Percentiles rank a stretch among this genome's conserved stretches.
Conservation (phyloP, 2,113 vertebrate species). For the Vanacampus margaritifer region DNA sequence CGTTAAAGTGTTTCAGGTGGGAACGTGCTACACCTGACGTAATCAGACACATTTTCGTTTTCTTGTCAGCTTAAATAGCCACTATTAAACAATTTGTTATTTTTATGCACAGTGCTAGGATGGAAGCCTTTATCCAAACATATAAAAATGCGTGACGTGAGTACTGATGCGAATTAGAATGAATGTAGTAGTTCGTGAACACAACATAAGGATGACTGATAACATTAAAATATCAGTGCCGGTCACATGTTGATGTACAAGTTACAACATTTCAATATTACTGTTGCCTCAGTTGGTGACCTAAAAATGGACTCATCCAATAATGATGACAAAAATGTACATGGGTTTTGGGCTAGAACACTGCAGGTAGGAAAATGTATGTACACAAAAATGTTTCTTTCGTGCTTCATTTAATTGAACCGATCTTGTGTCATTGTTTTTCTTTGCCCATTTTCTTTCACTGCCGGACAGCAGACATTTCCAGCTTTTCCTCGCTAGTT, state of each 20-base stretch:
- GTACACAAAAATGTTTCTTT: not conserved
- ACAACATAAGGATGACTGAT: not conserved
- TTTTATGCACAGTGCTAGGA: not conserved
- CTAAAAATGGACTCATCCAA: not conserved
- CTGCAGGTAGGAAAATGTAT: not conserved
- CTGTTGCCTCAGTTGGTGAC: not conserved
- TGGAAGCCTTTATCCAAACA: not conserved
- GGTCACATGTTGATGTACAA: not conserved
- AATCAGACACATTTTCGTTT: not conserved
- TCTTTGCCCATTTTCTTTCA: slow-evolving; percentile 15
- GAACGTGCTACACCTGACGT: not conserved
- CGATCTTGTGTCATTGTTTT: not conserved
- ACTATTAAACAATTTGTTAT: not conserved
- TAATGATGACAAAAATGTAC: not conserved
- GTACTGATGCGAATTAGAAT: not conserved
- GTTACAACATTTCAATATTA: not conserved
- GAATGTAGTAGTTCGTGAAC: not conserved
- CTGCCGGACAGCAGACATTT: slow-evolving; percentile 39
- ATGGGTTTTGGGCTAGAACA: not conserved
- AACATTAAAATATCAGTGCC: not conserved
- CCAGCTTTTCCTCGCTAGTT: slow-evolving; percentile 7
- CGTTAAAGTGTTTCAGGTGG: not conserved
- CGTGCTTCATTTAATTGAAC: not conserved
- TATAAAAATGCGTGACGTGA: no score
- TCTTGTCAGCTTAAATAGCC: not conserved